Base-by-base conservation (phyloP, 1,140 invertebrate species). In the Camponotus pennsylvanicus region DNA sequence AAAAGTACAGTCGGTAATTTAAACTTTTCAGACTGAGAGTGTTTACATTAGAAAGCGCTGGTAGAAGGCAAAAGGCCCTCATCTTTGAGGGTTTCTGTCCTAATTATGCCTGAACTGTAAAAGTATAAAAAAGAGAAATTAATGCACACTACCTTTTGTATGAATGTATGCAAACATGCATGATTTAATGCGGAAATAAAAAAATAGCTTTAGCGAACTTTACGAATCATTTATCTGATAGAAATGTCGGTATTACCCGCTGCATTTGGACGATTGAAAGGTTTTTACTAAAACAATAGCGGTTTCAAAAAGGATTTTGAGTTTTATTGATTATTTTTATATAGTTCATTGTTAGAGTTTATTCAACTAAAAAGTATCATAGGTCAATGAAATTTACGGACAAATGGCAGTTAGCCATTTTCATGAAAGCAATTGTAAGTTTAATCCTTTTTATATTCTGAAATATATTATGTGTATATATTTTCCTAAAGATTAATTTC, bases 1-100 rank as follows among this genome's bases (percentile, higher is more conserved):
- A 83, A 75, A 83, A 82, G 69, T 69, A 82, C 69, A 73, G 55
- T 83, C 42, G 27, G 69, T 83, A 83, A 83, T 83, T 80, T 57
- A 57, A 80, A 80, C 66, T 83, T 83, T 83, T 83, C 55, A 61
- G 55, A 73, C 69, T 75, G 27, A 73, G 75, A 83, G 79, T 83
- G 79, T 83, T 63, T 73, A 64, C 55, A 61, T 73, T 83, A 73
- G 55, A 27, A 61, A 37, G 18, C 40, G 7, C 69, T 45, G 18
- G 40, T 32, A 49, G 32, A 61, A 83, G 32, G 52, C 55, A 5
- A 82, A 59, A 42, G 45, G 61, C 32, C 3, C 40, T 59, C 37
- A 34, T 82, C 15, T 52, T 3, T 7, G 27, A 59, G 32, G 18
- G 18, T 34, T 49, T 37, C 9, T 45, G 18, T 32, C 18, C 55